Evolutionary conservation across 2,113 vertebrate genomes (phyloP).

Genomic region (Archilochus colubris): DNA sequence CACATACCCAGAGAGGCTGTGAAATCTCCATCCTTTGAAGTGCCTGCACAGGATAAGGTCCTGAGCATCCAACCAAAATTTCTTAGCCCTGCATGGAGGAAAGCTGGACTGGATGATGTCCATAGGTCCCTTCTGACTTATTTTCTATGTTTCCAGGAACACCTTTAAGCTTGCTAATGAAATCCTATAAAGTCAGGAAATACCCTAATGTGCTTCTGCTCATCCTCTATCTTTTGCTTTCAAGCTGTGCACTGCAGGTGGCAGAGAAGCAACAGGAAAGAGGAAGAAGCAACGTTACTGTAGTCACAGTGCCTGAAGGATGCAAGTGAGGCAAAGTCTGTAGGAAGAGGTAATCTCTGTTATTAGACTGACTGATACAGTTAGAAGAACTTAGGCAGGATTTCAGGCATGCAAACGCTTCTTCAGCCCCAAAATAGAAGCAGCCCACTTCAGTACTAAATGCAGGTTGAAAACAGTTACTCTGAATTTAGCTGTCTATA

Average conservation of each 20-base stretch:
- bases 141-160: neutral
- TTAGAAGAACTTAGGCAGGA: constrained; percentile 9
- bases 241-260: constrained; percentile 41
- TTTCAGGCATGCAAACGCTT: neutral
- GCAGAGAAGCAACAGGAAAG: constrained; percentile 40
- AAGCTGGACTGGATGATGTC: fast-evolving
- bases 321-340: neutral
- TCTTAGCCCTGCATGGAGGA: neutral
- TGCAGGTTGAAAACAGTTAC: constrained; percentile 27
- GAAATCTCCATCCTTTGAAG: neutral
- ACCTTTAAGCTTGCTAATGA: neutral
- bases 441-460: constrained; percentile 46
- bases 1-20: fast-evolving
- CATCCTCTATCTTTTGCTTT: neutral
- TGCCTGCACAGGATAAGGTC: neutral
- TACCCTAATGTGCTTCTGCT: neutral
- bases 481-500: constrained; percentile 56
- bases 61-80: neutral
- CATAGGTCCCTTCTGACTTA: neutral
- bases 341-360: constrained; percentile 54
- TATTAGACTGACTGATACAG: constrained; percentile 42
- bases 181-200: neutral
- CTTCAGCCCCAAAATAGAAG: constrained; percentile 37
- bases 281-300: fast-evolving
- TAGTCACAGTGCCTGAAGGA: neutral